Conservation (phyloP, 2,888 invertebrate genomes). For the Anoncus sp. region DNA sequence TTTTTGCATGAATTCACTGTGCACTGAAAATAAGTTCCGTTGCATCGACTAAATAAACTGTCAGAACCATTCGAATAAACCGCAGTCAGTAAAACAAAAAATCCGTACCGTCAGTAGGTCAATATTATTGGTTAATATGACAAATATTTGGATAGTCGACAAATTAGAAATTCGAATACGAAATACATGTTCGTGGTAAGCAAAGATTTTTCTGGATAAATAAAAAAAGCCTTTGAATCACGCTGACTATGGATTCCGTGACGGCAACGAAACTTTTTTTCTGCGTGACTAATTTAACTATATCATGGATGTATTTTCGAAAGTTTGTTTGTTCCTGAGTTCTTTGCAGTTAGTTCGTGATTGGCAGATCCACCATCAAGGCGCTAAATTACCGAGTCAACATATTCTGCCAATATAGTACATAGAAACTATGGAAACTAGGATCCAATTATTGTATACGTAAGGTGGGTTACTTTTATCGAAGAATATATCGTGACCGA, state of each 20-base stretch:
- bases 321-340: background rate
- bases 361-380: background rate
- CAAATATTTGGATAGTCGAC: too few species aligned
- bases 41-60: background rate
- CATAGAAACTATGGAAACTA: slow-evolving; percentile 20
- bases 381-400: background rate
- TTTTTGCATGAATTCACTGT: background rate
- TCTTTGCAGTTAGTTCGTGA: background rate
- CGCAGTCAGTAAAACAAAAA: too few species aligned
- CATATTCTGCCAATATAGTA: background rate
- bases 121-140: too few species aligned
- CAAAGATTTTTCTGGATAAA: too few species aligned
- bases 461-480: slow-evolving; percentile 28
- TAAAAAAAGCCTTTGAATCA: too few species aligned
- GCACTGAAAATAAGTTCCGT: background rate
- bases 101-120: too few species aligned
- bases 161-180: too few species aligned
- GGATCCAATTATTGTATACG: slow-evolving; percentile 21
- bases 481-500: slow-evolving; percentile 25
- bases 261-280: background rate
- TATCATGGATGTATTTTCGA: background rate
- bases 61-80: too few species aligned
- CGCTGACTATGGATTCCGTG: background rate
- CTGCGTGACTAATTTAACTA: background rate
- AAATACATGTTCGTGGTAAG: too few species aligned